A percentile compares a stretch with the other conserved stretches of the same genome.
phyloP scores from a whole-genome alignment of 2,797 vertebrate species.

The Chaetodon trifasciatus region DNA sequence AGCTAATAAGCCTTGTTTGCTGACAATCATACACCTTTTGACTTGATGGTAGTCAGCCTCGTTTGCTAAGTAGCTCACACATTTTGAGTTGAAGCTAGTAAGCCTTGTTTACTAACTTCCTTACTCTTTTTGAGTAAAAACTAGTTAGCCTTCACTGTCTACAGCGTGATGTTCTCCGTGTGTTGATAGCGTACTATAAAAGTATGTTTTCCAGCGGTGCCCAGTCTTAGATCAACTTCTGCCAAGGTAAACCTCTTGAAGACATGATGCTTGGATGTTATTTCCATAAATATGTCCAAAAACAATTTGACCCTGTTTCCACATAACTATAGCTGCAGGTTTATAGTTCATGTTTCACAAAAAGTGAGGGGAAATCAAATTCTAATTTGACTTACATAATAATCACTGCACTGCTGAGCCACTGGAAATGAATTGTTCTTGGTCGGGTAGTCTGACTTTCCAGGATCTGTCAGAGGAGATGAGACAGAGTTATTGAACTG shows the following conservation, averaged over 20 bases:
- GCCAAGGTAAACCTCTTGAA: neutral
- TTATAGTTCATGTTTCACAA: neutral
- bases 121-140: too few species aligned
- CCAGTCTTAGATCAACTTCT: neutral
- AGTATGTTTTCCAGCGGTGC: neutral
- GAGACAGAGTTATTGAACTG: conserved; percentile 41
- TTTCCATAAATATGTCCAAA: neutral
- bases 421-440: conserved; percentile 17
- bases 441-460: neutral
- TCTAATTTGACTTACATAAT: conserved; percentile 4
- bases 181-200: neutral
- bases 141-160: too few species aligned
- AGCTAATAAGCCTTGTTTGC: too few species aligned
- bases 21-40: too few species aligned
- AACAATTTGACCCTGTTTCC: neutral
- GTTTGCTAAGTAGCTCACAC: too few species aligned
- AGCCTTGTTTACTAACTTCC: too few species aligned
- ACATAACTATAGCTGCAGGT: neutral
- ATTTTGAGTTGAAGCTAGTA: too few species aligned
- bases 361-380: neutral
- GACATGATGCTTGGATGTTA: neutral
- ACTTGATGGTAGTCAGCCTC: too few species aligned
- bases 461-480: conserved; percentile 44
- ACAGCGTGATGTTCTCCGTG: neutral
- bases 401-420: neutral